These are phyloP conservation scores for Sinelater perroti DNA, from an alignment of 2,888 invertebrate species.

Conservation along the genomic window DNA sequence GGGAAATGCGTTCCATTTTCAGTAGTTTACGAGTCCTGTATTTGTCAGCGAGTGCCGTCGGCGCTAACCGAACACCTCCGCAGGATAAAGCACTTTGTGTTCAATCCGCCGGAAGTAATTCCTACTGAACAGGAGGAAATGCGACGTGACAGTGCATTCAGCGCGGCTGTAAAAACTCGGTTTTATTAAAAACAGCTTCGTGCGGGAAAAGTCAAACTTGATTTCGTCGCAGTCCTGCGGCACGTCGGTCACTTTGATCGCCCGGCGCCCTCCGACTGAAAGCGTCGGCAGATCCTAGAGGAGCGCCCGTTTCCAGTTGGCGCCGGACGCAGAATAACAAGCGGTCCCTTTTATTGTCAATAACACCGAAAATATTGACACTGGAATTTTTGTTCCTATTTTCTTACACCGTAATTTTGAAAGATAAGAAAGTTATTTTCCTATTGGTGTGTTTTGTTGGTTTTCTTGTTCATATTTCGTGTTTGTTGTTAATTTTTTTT, in stretches of 20 bases:
- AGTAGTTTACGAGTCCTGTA: too few relatives aligned
- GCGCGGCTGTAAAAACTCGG: neutral
- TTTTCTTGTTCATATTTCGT: too few relatives aligned
- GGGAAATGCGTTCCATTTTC: too few relatives aligned
- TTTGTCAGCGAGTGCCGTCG: neutral
- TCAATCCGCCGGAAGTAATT: slow-evolving; percentile 5
- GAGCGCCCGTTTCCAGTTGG: too few relatives aligned
- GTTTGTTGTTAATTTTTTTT: too few relatives aligned
- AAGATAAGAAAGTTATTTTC: too few relatives aligned
- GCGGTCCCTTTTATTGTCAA: slow-evolving; percentile 4
- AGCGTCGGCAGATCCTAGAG: too few relatives aligned
- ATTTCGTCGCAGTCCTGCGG: neutral
- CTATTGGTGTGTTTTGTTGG: too few relatives aligned
- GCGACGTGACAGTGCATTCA: slow-evolving; percentile 1
- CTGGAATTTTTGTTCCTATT: too few relatives aligned
- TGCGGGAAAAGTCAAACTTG: neutral
- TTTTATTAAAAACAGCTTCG: slow-evolving; percentile 6
- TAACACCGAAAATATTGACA: too few relatives aligned
- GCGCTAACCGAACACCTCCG: neutral
- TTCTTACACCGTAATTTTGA: too few relatives aligned
- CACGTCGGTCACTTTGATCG: neutral
- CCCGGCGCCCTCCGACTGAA: too few relatives aligned
- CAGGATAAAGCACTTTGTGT: neutral
- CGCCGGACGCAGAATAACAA: slow-evolving; percentile 3
- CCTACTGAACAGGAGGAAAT: neutral